Conservation (phyloP, 2,113 vertebrate species). For the Nicator chloris region DNA sequence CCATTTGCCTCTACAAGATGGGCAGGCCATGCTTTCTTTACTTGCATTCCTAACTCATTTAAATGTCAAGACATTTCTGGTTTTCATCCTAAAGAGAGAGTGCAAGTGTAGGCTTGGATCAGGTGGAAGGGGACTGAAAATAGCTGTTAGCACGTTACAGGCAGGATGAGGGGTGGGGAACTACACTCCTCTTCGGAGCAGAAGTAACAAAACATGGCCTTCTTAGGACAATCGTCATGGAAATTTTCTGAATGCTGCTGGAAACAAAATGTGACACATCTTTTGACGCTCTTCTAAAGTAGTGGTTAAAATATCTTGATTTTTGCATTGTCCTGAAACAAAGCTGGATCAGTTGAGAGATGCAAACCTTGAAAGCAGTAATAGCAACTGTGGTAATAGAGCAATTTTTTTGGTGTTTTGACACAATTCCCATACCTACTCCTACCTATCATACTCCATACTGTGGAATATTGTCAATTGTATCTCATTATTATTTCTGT, state of each 20-base stretch:
- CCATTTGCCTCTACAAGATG: not conserved
- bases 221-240: not conserved
- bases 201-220: not conserved
- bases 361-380: not conserved
- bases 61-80: not conserved
- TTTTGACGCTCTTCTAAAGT: not conserved
- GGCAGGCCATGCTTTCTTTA: not conserved
- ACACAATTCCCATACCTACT: not conserved
- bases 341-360: not conserved
- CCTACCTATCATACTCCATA: no score
- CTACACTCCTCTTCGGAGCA: not conserved
- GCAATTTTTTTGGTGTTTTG: not conserved
- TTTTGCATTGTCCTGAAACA: not conserved
- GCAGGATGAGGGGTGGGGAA: rapidly evolving
- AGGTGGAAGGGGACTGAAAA: not conserved
- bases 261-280: not conserved
- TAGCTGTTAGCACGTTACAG: rapidly evolving
- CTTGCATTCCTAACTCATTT: not conserved
- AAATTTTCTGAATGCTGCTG: not conserved
- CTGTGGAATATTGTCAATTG: not conserved
- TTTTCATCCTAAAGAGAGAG: not conserved
- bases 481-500: not conserved
- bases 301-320: not conserved
- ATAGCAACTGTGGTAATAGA: rapidly evolving
- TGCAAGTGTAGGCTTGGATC: not conserved